Percentiles rank a stretch among this genome's conserved stretches.
Evolutionary conservation across 2,888 invertebrate species (phyloP).

Genomic region (Ophioninae sp.): DNA sequence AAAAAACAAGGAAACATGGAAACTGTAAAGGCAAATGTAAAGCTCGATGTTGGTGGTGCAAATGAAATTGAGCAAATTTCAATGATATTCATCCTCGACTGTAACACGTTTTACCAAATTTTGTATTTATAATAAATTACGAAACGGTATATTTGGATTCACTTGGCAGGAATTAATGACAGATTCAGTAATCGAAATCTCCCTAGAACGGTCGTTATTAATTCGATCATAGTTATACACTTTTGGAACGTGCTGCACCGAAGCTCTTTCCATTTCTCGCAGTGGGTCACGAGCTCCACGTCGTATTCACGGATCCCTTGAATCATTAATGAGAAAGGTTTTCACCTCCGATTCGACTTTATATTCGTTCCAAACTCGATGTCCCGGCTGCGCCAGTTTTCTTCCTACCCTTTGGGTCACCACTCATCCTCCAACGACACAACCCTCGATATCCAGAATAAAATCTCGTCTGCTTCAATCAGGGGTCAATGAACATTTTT

Average conservation of each 20-base stretch:
- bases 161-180: slow-evolving; percentile 10
- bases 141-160: not conserved
- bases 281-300: slow-evolving; percentile 41
- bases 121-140: not conserved
- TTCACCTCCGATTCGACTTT: not conserved
- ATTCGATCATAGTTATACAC: slow-evolving; percentile 33
- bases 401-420: not conserved
- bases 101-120: not conserved
- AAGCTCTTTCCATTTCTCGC: not conserved
- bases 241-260: slow-evolving; percentile 16
- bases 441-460: not conserved
- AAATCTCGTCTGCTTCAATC: not conserved
- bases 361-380: not conserved
- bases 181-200: not conserved
- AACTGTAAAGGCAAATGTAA: not conserved
- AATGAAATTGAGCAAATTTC: slow-evolving; percentile 25
- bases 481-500: not conserved
- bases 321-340: slow-evolving; percentile 16
- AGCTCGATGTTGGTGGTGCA: slow-evolving; percentile 1
- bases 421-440: not conserved
- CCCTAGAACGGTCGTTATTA: slow-evolving; percentile 12
- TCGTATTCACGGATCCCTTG: slow-evolving; percentile 35
- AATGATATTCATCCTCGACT: slow-evolving; percentile 34
- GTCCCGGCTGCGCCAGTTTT: not conserved
- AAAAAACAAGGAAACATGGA: not conserved